These are phyloP conservation scores for Nephrotoma guestfalica DNA, from an alignment of 2,888 invertebrate species.

Conservation along the genomic window DNA sequence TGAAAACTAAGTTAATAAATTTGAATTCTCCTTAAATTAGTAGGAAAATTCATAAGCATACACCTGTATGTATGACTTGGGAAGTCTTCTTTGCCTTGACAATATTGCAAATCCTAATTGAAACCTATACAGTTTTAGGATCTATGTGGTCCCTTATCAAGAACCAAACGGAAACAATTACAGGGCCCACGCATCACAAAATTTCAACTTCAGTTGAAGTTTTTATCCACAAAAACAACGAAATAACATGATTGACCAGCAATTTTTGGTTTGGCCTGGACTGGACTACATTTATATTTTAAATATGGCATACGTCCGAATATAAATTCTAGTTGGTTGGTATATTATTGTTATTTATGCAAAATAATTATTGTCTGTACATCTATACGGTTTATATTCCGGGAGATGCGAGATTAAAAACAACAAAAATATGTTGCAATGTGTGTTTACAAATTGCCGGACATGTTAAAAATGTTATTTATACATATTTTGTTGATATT, in stretches of 20 bases:
- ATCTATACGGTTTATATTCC: background rate
- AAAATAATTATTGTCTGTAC: background rate
- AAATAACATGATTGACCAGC: background rate
- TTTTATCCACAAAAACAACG: background rate
- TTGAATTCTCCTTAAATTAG: too few relatives aligned
- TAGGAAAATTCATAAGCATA: too few relatives aligned
- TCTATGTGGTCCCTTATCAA: too few relatives aligned
- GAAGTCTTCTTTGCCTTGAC: too few relatives aligned
- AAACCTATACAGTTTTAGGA: too few relatives aligned
- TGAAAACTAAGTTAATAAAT: too few relatives aligned
- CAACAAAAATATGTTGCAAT: background rate
- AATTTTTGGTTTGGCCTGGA: background rate
- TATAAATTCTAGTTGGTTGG: background rate
- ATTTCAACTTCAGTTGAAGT: too few relatives aligned
- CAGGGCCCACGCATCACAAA: too few relatives aligned
- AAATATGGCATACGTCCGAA: background rate
- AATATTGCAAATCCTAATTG: too few relatives aligned
- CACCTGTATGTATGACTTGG: too few relatives aligned
- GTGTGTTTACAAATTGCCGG: conserved; percentile 3
- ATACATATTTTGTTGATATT: background rate
- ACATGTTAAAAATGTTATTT: conserved; percentile 1
- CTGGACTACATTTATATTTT: background rate
- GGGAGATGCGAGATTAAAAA: background rate
- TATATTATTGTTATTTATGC: background rate
- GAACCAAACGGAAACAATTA: too few relatives aligned